Evolutionary conservation across 2,888 invertebrate genomes (phyloP), one percentile per base, ranked within the genome.

Genomic region (Tetranychus piercei): DNA sequence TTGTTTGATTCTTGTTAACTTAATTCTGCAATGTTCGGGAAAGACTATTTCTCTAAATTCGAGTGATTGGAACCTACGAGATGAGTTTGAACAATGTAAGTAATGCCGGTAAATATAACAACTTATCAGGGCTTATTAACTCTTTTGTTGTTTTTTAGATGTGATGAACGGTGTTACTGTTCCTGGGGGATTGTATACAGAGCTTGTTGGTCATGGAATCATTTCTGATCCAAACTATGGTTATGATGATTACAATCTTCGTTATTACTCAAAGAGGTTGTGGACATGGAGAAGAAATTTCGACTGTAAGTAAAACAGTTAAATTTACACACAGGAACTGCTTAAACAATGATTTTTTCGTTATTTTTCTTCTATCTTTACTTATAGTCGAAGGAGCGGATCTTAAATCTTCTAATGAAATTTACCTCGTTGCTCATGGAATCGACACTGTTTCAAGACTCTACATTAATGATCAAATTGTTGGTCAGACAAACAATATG

Each of bases 361-460:
- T 15, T 55, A 15, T 15, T 15, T 20, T 65, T 9, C n/a, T 73
- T 15, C 65, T 64, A 6, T 6, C n/a, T 73, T 20, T 7, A 7
- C 9, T n/a, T 70, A 6, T 2, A 66, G 15, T 75, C 22, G 18
- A 44, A 34, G 22, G 44, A 1, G 20, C 23, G 67, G 73, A 72
- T 76, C 43, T 7, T 71, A 73, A 65, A 43, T 73, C 73, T 77
- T 20, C 66, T 77, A 34, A 77, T 81, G 72, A 76, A 78, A 22
- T 86, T 15, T 81, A 85, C 78, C 81, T 95, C 75, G 87, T 90
- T 6, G 88, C 92, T 76, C 87, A 92, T 79, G 95, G 95, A 1
- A 82, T 96, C 71, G 95, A 96, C 81, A 94, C 94, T 0, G 86
- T 91, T 76, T 86, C 91, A 3, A 86, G 83, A n/a, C 84, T 95